phyloP scores from a whole-genome alignment of 2,888 invertebrate species.

The Oxyteleia sp. region DNA sequence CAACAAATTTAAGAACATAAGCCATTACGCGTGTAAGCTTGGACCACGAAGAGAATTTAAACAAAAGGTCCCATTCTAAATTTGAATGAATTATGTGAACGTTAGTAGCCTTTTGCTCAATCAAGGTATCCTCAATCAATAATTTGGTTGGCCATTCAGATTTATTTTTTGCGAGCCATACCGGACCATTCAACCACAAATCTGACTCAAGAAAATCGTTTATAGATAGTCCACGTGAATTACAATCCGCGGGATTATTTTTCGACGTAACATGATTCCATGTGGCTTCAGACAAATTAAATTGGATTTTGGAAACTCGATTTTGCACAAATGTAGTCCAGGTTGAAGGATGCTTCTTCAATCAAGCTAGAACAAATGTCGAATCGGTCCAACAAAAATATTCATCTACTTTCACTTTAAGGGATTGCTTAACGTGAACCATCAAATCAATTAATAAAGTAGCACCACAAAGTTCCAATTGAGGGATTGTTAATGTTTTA shows the following conservation, averaged over 20 bases:
- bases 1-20: too few species aligned
- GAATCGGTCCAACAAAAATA: slow-evolving; percentile 21
- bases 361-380: neutral
- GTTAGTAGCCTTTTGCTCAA: too few species aligned
- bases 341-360: slow-evolving; percentile 4
- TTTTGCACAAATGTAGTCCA: slow-evolving; percentile 3
- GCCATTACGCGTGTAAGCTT: too few species aligned
- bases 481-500: neutral
- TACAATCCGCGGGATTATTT: slow-evolving; percentile 6
- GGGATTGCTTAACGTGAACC: neutral
- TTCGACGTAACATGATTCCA: neutral
- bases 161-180: neutral
- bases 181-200: slow-evolving; percentile 1
- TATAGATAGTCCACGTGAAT: neutral
- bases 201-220: neutral
- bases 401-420: neutral
- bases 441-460: neutral
- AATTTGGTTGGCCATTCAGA: too few species aligned
- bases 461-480: slow-evolving; percentile 2
- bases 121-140: too few species aligned
- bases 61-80: too few species aligned
- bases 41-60: too few species aligned
- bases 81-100: too few species aligned
- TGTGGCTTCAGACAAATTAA: neutral
- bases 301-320: neutral